Conservation (phyloP, 2,888 invertebrate species). For the Pheosia gnoma region DNA sequence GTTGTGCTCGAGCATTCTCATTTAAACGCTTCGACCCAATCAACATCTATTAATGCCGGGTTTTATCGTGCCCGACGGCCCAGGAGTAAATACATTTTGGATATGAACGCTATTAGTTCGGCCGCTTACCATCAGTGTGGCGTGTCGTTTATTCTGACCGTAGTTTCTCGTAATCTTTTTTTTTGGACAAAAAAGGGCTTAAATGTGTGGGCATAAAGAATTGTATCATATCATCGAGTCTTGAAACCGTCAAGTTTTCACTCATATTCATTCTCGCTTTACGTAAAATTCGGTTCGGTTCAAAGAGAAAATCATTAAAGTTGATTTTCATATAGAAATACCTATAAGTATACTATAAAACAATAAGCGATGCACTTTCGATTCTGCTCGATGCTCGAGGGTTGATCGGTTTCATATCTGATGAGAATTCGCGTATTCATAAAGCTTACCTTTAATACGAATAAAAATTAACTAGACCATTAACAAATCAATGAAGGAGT, state of each 20-base stretch:
- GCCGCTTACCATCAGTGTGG: conserved; percentile 59
- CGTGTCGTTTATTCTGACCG: conserved; percentile 64
- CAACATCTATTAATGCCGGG: conserved; percentile 64
- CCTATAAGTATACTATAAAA: too few species aligned
- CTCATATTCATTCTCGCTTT: neutral
- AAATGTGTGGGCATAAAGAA: conserved; percentile 62
- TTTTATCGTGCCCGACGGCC: conserved; percentile 55
- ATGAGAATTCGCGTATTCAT: conserved; percentile 51
- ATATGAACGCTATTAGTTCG: conserved; percentile 58
- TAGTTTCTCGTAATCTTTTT: conserved; percentile 58
- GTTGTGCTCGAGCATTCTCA: conserved; percentile 68
- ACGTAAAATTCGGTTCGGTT: neutral
- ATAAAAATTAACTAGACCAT: conserved; percentile 69
- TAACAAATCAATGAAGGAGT: conserved; percentile 74
- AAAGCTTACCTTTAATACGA: conserved; percentile 56
- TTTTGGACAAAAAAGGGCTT: conserved; percentile 62
- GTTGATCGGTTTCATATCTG: conserved; percentile 41
- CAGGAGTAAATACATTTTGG: conserved; percentile 66
- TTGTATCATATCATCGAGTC: conserved; percentile 41
- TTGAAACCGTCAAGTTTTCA: neutral
- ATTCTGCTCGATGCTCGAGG: conserved; percentile 12
- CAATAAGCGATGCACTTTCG: too few species aligned
- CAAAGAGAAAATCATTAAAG: too few species aligned
- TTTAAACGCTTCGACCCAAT: conserved; percentile 61
- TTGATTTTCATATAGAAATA: too few species aligned